Conservation (phyloP, 2,888 invertebrate species). For the Gymnocheta viridis region DNA sequence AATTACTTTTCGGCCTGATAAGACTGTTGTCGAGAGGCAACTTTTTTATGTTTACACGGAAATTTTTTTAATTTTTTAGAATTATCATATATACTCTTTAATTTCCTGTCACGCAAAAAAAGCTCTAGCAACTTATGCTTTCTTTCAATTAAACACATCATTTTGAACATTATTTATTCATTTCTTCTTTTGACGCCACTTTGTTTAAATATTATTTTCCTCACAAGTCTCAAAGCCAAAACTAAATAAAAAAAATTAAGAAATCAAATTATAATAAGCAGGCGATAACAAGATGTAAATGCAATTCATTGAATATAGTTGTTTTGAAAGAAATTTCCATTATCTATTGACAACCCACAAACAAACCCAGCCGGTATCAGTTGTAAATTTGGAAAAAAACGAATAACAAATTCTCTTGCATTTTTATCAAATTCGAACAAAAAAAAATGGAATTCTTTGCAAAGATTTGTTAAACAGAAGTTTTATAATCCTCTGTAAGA, state of each 20-base stretch:
- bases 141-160: background rate
- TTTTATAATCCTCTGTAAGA: slow-evolving; percentile 51
- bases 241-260: slow-evolving; percentile 26
- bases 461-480: slow-evolving; percentile 62
- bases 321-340: slow-evolving; percentile 52
- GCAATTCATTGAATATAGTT: slow-evolving; percentile 79
- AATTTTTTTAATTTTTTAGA: too few species aligned
- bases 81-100: too few species aligned
- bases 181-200: background rate
- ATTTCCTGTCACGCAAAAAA: background rate
- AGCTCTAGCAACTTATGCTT: background rate
- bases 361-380: slow-evolving; percentile 29
- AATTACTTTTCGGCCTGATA: too few species aligned
- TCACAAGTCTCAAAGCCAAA: slow-evolving; percentile 31
- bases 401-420: slow-evolving; percentile 39
- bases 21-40: too few species aligned
- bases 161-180: background rate
- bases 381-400: slow-evolving; percentile 28
- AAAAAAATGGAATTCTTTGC: slow-evolving; percentile 30
- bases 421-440: slow-evolving; percentile 40
- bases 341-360: slow-evolving; percentile 46
- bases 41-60: too few species aligned
- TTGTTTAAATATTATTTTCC: slow-evolving; percentile 2
- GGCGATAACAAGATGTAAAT: slow-evolving; percentile 81
- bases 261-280: slow-evolving; percentile 78